Conservation (phyloP, 2,113 vertebrate genomes). For the Nycticorax nycticorax region DNA sequence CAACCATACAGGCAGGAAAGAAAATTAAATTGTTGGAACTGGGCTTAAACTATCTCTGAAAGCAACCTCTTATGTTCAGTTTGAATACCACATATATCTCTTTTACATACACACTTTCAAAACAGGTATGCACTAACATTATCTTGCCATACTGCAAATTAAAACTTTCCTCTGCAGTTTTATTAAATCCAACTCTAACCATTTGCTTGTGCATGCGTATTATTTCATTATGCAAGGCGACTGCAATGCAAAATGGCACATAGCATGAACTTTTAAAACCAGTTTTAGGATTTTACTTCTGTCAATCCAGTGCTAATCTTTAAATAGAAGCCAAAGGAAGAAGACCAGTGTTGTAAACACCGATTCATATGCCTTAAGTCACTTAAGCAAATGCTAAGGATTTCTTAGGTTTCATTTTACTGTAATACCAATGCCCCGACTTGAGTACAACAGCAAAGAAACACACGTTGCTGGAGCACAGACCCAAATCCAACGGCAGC, state of each 20-base stretch:
- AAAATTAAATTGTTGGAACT: neutral
- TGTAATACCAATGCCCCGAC: neutral
- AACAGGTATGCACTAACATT: neutral
- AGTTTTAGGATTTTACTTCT: neutral
- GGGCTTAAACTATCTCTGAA: neutral
- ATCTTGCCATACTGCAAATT: neutral
- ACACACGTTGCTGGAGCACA: neutral
- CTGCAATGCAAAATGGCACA: neutral
- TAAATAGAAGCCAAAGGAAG: neutral
- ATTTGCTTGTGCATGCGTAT: neutral
- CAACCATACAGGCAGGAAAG: neutral
- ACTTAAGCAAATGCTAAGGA: neutral
- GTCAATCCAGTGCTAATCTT: neutral
- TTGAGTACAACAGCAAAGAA: neutral
- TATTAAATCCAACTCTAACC: neutral
- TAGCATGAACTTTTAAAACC: neutral
- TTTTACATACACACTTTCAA: neutral
- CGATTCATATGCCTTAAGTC: neutral
- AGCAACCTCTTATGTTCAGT: rapidly evolving
- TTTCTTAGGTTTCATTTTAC: neutral
- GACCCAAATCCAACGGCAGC: neutral
- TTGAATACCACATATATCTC: neutral
- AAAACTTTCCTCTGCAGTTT: neutral
- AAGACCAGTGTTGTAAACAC: neutral
- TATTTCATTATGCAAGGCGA: neutral